A percentile compares a stretch with the other conserved stretches of the same genome.
Conservation (phyloP, 2,113 vertebrate species). For the Oreochromis tanganicae region DNA sequence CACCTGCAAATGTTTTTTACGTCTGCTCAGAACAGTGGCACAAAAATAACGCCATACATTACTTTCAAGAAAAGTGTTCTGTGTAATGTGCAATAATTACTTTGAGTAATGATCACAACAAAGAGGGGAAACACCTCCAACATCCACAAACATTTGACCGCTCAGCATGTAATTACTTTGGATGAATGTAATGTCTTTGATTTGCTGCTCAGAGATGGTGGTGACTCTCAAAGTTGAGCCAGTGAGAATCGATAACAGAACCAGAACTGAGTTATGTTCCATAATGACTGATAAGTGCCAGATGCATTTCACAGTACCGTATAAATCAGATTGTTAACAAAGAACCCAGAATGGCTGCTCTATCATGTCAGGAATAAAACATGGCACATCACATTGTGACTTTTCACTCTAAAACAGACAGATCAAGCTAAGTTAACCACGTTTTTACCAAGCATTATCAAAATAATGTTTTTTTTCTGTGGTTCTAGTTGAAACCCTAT, state of each 20-base stretch:
- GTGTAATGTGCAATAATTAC: not conserved
- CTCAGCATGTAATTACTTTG: not conserved
- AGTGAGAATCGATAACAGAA: not conserved
- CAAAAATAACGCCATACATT: not conserved
- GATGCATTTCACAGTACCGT: not conserved
- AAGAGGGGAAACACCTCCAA: not conserved
- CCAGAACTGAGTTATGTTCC: not conserved
- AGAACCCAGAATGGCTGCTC: not conserved
- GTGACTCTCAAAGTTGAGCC: too few species aligned
- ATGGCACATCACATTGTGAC: not conserved
- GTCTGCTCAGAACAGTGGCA: not conserved
- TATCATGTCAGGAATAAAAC: not conserved
- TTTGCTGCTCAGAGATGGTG: too few species aligned
- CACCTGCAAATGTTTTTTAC: not conserved
- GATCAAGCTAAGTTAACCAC: not conserved
- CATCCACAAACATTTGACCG: not conserved
- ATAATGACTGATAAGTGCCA: not conserved
- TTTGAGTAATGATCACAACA: not conserved
- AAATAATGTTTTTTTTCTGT: not conserved
- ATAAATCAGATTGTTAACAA: fast-evolving
- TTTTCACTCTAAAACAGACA: not conserved
- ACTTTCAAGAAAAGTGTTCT: not conserved
- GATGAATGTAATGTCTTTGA: not conserved
- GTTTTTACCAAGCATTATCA: fast-evolving
- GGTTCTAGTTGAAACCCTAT: not conserved